Evolutionary conservation across 2,113 vertebrate genomes (phyloP).

Genomic region (Ictalurus punctatus): DNA sequence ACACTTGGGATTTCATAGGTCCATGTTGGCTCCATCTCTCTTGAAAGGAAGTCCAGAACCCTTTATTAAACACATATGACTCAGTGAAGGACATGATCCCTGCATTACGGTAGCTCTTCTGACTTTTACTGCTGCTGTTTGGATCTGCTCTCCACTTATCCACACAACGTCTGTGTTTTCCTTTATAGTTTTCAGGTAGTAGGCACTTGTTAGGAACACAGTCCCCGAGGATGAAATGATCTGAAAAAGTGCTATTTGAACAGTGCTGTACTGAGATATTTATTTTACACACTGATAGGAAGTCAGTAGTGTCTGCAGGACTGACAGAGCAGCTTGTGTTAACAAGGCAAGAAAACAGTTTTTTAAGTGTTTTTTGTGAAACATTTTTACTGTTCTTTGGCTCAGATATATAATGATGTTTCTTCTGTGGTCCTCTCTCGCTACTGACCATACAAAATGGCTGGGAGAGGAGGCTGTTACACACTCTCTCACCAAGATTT

Average conservation of each 20-base stretch:
- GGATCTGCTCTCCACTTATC: background rate
- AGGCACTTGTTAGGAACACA: constrained; percentile 47
- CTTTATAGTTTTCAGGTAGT: constrained; percentile 33
- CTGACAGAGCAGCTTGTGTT: background rate
- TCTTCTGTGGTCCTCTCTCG: constrained; percentile 6
- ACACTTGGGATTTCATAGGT: constrained; percentile 34
- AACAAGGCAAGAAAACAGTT: background rate
- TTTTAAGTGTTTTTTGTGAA: background rate
- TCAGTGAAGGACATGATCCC: constrained; percentile 8
- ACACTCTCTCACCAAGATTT: background rate
- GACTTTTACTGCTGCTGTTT: constrained; percentile 1
- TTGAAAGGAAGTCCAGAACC: constrained; percentile 1
- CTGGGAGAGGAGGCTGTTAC: background rate
- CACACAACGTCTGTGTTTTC: background rate
- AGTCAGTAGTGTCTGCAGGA: constrained; percentile 13
- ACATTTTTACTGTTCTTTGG: background rate
- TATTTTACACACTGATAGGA: background rate
- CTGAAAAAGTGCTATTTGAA: constrained; percentile 27
- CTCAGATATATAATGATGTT: background rate
- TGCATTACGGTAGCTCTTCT: background rate
- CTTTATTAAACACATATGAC: background rate
- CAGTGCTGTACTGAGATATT: background rate
- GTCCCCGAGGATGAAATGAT: constrained; percentile 12
- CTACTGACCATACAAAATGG: background rate
- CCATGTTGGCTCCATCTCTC: background rate